Evolutionary conservation across 1,140 invertebrate species (phyloP).

Genomic region (Polyergus mexicanus): DNA sequence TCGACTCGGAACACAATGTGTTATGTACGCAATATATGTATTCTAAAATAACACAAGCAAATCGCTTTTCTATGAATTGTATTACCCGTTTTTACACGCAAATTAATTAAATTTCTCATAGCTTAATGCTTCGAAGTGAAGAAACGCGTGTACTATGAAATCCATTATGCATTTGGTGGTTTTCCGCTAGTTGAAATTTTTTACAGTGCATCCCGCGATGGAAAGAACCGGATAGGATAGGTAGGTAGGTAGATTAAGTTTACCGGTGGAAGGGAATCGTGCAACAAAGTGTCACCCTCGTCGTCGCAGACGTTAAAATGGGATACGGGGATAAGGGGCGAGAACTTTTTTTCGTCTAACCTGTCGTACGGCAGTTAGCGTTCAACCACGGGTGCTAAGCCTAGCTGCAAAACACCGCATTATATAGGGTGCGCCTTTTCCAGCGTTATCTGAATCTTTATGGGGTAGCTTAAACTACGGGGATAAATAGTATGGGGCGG

Average conservation of each 20-base stretch:
- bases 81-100: constrained; percentile 36
- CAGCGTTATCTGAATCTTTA: constrained; percentile 80
- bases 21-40: background rate
- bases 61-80: constrained; percentile 35
- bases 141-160: constrained; percentile 37
- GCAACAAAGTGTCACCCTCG: constrained; percentile 31
- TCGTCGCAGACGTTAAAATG: constrained; percentile 38
- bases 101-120: constrained; percentile 34
- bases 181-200: constrained; percentile 32
- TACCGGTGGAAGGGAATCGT: constrained; percentile 13
- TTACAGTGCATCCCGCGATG: background rate
- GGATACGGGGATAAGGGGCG: background rate
- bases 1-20: background rate
- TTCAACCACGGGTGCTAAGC: constrained; percentile 61
- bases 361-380: constrained; percentile 71
- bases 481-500: constrained; percentile 72
- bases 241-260: constrained; percentile 28
- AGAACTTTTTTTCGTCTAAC: constrained; percentile 65
- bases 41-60: constrained; percentile 13
- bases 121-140: background rate
- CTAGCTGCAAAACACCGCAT: constrained; percentile 41
- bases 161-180: constrained; percentile 43
- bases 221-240: background rate
- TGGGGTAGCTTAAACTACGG: constrained; percentile 75
- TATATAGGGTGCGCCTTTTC: constrained; percentile 66